These are phyloP conservation scores for Tachina lurida DNA, from an alignment of 2,888 invertebrate species.

Conservation along the genomic window DNA sequence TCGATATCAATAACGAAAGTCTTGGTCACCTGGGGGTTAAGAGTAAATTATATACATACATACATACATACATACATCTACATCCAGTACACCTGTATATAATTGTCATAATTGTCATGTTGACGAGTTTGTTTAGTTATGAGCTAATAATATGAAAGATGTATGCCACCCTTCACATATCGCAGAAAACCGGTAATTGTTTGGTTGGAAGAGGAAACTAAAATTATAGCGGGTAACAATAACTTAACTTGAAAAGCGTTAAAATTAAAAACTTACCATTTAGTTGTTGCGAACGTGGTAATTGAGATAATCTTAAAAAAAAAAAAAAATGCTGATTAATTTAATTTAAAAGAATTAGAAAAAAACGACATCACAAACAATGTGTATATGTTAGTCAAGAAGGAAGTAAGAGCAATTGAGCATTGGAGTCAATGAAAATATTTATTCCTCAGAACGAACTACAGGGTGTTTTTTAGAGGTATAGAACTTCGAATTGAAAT, in stretches of 20 bases:
- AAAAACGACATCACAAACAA: no score
- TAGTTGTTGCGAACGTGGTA: not conserved
- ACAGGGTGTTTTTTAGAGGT: no score
- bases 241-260: not conserved
- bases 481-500: no score
- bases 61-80: not conserved
- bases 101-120: conserved; percentile 62
- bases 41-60: not conserved
- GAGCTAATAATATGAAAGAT: conserved; percentile 80
- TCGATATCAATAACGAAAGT: no score
- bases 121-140: conserved; percentile 72
- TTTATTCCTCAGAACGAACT: no score
- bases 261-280: not conserved
- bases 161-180: conserved; percentile 74
- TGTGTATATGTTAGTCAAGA: no score
- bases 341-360: no score
- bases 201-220: not conserved
- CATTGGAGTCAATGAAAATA: no score
- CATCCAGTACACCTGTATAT: no score
- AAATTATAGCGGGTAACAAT: not conserved
- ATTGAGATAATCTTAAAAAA: not conserved
- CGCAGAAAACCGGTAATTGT: conserved; percentile 33
- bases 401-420: no score
- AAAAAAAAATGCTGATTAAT: no score
- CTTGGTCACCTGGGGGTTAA: no score